These are phyloP conservation scores for Maconellicoccus hirsutus DNA, from an alignment of 1,140 invertebrate species.

Conservation along the genomic window DNA sequence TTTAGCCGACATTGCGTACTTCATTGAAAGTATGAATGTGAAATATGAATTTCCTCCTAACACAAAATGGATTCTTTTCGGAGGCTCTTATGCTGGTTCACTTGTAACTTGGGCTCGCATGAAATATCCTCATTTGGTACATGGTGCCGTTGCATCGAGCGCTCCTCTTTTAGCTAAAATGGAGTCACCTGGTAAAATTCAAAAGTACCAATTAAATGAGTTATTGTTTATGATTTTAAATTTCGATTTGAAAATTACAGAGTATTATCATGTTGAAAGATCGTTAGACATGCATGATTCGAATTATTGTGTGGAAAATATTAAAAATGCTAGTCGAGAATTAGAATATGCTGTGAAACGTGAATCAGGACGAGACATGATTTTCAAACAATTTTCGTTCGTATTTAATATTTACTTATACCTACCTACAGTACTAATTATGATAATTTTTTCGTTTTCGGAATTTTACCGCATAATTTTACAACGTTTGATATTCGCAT, in stretches of 20 bases:
- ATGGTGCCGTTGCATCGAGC: slow-evolving; percentile 72
- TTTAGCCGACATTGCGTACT: slow-evolving; percentile 70
- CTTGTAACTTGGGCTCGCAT: slow-evolving; percentile 76
- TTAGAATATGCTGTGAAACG: slow-evolving; percentile 36
- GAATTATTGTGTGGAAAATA: slow-evolving; percentile 50
- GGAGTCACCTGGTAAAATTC: slow-evolving; percentile 56
- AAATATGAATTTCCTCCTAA: slow-evolving; percentile 46
- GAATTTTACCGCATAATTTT: too few species aligned
- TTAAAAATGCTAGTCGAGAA: slow-evolving; percentile 50
- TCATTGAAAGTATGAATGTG: slow-evolving; percentile 55
- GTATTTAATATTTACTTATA: too few species aligned
- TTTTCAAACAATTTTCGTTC: slow-evolving; percentile 58
- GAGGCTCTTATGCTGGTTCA: slow-evolving; percentile 83
- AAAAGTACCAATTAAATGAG: neutral
- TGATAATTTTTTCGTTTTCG: too few species aligned
- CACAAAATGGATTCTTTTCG: slow-evolving; percentile 80
- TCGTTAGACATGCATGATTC: too few species aligned
- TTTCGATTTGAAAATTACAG: slow-evolving; percentile 58
- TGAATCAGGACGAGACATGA: neutral
- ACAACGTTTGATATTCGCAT: too few species aligned
- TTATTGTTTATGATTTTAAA: slow-evolving; percentile 12
- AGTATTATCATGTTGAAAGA: too few species aligned
- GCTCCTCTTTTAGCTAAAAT: slow-evolving; percentile 72
- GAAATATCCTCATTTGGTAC: slow-evolving; percentile 80
- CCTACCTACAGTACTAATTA: too few species aligned